These are phyloP conservation scores for Podargus strigoides DNA, from an alignment of 2,797 vertebrate species.

Conservation along the genomic window DNA sequence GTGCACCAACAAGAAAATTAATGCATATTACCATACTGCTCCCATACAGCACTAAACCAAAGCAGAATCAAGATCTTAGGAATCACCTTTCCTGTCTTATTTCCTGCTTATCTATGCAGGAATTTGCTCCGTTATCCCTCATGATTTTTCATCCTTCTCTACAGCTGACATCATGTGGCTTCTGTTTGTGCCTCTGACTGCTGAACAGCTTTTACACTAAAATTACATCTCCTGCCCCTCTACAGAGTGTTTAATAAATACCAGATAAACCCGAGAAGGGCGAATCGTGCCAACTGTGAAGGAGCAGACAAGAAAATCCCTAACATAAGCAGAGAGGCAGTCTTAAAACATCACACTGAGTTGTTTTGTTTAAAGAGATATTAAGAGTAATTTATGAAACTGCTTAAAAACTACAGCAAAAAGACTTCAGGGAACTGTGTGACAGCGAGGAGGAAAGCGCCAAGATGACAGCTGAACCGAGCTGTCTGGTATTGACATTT, in stretches of 20 bases:
- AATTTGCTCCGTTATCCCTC: accelerated
- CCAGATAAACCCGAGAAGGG: background rate
- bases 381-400: background rate
- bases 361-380: background rate
- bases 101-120: background rate
- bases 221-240: background rate
- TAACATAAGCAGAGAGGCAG: background rate
- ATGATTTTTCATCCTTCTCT: background rate
- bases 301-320: background rate
- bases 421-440: background rate
- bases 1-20: background rate
- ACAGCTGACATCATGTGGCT: background rate
- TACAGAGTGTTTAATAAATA: background rate
- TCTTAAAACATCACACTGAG: background rate
- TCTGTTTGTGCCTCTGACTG: background rate
- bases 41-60: background rate
- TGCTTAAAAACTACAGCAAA: background rate
- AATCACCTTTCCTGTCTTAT: background rate
- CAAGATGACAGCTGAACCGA: background rate
- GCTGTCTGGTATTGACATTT: background rate
- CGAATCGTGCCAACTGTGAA: background rate
- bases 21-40: background rate
- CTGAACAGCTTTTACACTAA: background rate
- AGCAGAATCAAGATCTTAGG: background rate
- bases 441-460: background rate